Evolutionary conservation across 1,140 invertebrate genomes (phyloP).

Genomic region (Eupristina koningsbergeri): DNA sequence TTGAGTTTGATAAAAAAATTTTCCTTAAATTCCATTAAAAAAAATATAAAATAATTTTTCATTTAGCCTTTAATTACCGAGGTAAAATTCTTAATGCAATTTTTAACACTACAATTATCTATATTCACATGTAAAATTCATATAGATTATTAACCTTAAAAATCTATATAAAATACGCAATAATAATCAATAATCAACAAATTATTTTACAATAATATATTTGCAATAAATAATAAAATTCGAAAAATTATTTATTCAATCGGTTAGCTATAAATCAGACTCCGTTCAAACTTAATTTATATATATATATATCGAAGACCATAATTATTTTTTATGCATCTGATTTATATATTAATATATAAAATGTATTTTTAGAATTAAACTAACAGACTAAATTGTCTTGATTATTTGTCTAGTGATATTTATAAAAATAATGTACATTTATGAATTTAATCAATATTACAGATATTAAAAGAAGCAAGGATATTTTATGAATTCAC

Average conservation of each 20-base stretch:
- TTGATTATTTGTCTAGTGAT: no score
- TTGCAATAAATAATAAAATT: neutral
- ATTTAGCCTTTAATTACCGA: conserved; percentile 12
- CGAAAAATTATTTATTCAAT: no score
- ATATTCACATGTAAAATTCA: neutral
- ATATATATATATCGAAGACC: neutral
- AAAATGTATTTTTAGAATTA: neutral
- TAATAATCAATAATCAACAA: neutral
- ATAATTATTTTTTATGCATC: neutral
- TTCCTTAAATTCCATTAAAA: neutral
- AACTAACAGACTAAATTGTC: no score
- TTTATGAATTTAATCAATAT: no score
- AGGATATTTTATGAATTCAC: no score
- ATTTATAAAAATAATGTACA: neutral
- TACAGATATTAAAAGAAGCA: no score
- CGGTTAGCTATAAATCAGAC: neutral
- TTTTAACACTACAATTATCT: neutral
- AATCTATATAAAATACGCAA: neutral
- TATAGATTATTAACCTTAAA: neutral
- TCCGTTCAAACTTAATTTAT: neutral
- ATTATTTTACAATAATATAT: conserved; percentile 8
- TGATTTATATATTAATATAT: neutral
- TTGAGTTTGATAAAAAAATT: neutral
- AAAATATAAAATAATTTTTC: neutral
- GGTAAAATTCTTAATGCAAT: neutral